Conservation (phyloP, 2,888 invertebrate genomes). For the Margaritifera margaritifera region DNA sequence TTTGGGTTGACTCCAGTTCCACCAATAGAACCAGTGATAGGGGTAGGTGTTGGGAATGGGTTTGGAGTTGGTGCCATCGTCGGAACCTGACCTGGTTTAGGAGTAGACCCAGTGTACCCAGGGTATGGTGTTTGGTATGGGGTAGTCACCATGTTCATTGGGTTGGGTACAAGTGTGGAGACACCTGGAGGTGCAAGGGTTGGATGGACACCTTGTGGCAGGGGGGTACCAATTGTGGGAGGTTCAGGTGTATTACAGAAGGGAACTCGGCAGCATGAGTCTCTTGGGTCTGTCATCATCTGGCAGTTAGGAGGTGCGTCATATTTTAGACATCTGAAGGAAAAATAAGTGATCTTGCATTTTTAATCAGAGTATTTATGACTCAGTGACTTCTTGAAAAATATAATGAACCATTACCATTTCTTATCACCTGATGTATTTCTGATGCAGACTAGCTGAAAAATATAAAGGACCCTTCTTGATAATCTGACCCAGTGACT, state of each 20-base stretch:
- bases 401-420: no score
- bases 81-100: constrained; percentile 4
- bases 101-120: background rate
- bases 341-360: no score
- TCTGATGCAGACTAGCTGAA: no score
- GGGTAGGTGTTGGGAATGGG: constrained; percentile 39
- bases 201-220: constrained; percentile 12
- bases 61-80: constrained; percentile 26
- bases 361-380: no score
- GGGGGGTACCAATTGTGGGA: constrained; percentile 19
- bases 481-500: no score
- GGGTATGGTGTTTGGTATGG: constrained; percentile 7
- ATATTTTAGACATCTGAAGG: constrained; percentile 39
- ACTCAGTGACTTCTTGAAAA: no score
- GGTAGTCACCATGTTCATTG: constrained; percentile 21
- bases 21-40: constrained; percentile 37
- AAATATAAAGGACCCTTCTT: no score
- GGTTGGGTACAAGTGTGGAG: constrained; percentile 30
- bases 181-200: constrained; percentile 16
- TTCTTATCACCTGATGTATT: no score
- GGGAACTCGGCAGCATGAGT: constrained; percentile 45
- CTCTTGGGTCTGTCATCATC: constrained; percentile 42
- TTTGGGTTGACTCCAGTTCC: constrained; percentile 45
- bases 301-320: constrained; percentile 36
- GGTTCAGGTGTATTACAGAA: constrained; percentile 28